phyloP scores from a whole-genome alignment of 2,797 vertebrate species.

The Dendrocincla tyrannina region DNA sequence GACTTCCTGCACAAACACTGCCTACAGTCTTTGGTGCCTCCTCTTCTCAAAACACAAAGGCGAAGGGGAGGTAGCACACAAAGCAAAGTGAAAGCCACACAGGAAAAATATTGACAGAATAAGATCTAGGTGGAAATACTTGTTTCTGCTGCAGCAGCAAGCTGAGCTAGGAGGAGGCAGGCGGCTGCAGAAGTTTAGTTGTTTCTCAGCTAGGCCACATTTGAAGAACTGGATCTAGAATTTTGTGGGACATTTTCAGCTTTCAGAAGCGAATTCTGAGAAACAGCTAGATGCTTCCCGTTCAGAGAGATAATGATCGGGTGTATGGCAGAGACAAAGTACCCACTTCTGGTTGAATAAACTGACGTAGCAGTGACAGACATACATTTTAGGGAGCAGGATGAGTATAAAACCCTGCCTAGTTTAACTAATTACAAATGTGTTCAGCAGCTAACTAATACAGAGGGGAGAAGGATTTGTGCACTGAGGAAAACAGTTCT shows the following conservation, averaged over 20 bases:
- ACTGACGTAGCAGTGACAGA: background rate
- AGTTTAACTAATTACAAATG: background rate
- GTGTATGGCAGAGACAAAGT: background rate
- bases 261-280: constrained; percentile 16
- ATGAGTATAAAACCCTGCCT: background rate
- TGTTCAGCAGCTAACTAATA: background rate
- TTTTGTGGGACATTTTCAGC: background rate
- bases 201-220: background rate
- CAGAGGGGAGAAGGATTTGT: background rate
- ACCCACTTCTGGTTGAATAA: background rate
- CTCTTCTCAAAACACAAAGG: background rate
- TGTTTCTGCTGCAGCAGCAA: accelerated
- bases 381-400: background rate
- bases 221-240: background rate
- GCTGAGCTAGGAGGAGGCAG: background rate
- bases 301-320: background rate
- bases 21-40: background rate
- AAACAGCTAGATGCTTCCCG: background rate
- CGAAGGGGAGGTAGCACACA: background rate
- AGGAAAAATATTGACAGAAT: background rate
- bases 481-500: background rate
- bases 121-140: background rate
- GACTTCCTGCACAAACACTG: background rate
- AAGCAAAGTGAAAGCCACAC: background rate
- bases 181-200: background rate